phyloP scores from a whole-genome alignment of 2,113 vertebrate species.

The Hippopotamus amphibius region DNA sequence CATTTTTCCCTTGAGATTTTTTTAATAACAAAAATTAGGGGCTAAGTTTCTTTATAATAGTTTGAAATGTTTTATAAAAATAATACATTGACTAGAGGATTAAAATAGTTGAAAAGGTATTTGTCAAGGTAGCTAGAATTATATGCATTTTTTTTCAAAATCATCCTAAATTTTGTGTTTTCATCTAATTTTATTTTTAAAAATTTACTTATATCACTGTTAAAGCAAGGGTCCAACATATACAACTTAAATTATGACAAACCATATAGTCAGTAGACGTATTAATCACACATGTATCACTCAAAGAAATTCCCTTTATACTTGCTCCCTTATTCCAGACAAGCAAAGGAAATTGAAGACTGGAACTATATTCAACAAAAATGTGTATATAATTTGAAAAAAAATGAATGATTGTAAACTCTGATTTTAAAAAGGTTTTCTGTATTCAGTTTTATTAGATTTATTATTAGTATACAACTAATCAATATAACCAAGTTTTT shows the following conservation, averaged over 20 bases:
- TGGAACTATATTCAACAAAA: neutral
- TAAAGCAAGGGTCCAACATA: neutral
- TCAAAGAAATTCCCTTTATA: conserved; percentile 4
- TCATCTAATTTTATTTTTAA: neutral
- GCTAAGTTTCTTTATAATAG: neutral
- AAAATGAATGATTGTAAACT: neutral
- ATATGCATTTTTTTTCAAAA: neutral
- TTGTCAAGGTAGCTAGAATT: neutral
- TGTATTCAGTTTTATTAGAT: neutral
- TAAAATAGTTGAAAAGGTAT: neutral
- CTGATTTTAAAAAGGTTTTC: neutral
- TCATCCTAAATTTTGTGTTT: neutral
- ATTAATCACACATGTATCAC: neutral
- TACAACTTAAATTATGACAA: neutral
- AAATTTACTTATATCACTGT: neutral
- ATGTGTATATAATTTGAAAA: neutral
- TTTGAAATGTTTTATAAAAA: neutral
- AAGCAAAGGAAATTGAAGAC: neutral
- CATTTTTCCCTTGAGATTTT: neutral
- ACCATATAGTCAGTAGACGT: neutral
- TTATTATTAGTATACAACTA: neutral
- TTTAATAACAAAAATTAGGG: neutral
- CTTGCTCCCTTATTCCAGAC: neutral
- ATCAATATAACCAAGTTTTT: neutral
- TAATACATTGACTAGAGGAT: neutral